These are phyloP conservation scores for Epinotia demarniana DNA, from an alignment of 2,888 invertebrate genomes.

Conservation along the genomic window DNA sequence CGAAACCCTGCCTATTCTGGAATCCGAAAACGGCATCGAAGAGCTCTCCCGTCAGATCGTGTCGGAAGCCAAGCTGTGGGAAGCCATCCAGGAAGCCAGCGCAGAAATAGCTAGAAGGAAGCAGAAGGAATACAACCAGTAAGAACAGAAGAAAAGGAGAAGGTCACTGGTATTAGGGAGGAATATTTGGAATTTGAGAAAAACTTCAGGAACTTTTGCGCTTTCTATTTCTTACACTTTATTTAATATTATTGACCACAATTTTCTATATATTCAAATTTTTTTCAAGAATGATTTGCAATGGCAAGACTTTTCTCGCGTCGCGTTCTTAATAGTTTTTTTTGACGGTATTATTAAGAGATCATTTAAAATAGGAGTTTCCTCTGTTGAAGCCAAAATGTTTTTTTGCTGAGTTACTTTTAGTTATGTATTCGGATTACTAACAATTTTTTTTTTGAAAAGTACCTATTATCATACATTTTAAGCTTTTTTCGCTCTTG, in stretches of 20 bases:
- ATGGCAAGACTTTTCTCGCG: no score
- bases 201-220: conserved; percentile 13
- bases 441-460: no score
- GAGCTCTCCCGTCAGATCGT: conserved; percentile 91
- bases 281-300: no score
- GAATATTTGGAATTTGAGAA: background rate
- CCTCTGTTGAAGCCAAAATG: no score
- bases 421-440: no score
- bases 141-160: conserved; percentile 50
- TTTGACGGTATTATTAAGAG: no score
- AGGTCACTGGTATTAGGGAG: conserved; percentile 6
- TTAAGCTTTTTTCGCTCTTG: background rate
- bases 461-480: no score
- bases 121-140: conserved; percentile 73
- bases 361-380: no score
- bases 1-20: conserved; percentile 87
- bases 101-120: conserved; percentile 87
- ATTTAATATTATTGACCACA: background rate
- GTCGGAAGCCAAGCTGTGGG: conserved; percentile 91
- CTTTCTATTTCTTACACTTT: background rate
- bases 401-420: no score
- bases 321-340: no score
- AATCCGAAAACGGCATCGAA: conserved; percentile 89
- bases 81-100: conserved; percentile 91
- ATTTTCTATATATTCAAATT: no score